Evolutionary conservation across 2,888 invertebrate genomes (phyloP).

Genomic region (Cephalotes varians): DNA sequence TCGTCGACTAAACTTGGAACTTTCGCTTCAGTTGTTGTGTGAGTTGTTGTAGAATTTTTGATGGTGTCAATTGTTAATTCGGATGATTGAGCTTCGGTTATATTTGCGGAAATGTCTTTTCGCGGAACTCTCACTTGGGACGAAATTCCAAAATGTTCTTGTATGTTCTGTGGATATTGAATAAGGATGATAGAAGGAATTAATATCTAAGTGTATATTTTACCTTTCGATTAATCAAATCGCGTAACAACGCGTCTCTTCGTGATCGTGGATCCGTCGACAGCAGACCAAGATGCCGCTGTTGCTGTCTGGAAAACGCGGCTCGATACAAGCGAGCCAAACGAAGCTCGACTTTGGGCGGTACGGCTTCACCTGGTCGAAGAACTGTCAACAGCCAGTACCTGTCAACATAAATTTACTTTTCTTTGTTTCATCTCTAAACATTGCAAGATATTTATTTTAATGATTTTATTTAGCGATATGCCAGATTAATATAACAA

Average conservation of each 20-base stretch:
- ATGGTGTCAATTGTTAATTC: not conserved
- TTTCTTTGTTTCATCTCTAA: not conserved
- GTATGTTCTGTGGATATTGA: not conserved
- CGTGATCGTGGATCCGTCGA: constrained; percentile 84
- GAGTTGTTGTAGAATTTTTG: not conserved
- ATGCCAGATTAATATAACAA: not conserved
- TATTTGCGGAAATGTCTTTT: not conserved
- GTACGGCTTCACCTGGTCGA: constrained; percentile 87
- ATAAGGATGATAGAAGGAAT: not conserved
- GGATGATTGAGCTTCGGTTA: not conserved
- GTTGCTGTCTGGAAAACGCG: constrained; percentile 94
- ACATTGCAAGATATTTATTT: not conserved
- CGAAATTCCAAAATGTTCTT: constrained; percentile 8
- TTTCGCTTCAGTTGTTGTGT: not conserved
- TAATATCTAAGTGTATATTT: not conserved
- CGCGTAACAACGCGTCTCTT: constrained; percentile 71
- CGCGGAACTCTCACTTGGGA: not conserved
- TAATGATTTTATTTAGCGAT: not conserved
- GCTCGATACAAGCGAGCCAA: constrained; percentile 92
- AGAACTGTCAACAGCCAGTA: constrained; percentile 95
- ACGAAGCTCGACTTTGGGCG: constrained; percentile 90
- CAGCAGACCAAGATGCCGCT: constrained; percentile 92
- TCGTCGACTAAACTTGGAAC: not conserved
- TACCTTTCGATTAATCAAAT: constrained; percentile 61
- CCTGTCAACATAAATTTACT: constrained; percentile 78